Evolutionary conservation across 23 tunicate species (phyloP).

Genomic region (Trididemnum miniatum): DNA sequence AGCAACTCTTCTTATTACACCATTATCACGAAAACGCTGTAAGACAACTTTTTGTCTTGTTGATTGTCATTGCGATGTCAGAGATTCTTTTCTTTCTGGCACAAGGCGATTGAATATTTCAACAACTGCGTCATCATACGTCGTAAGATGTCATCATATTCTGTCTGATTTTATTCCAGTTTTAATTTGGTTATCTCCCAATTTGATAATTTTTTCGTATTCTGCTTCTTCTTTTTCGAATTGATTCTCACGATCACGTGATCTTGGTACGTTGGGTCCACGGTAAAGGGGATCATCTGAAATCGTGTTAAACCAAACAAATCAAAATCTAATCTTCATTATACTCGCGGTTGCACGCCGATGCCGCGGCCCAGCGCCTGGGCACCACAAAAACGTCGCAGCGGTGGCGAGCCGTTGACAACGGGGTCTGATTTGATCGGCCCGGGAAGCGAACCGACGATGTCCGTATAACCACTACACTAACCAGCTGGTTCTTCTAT

Average conservation of each 20-base stretch:
- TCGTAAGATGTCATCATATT: too few species aligned
- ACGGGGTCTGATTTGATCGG: neutral
- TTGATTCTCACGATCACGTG: constrained; percentile 6
- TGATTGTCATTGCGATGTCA: too few species aligned
- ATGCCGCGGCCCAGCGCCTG: neutral
- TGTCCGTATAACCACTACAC: too few species aligned
- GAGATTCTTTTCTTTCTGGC: too few species aligned
- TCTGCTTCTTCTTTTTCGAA: constrained; percentile 13
- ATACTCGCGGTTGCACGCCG: neutral
- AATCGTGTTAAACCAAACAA: neutral
- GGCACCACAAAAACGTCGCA: neutral
- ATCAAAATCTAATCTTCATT: neutral
- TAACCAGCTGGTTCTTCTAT: too few species aligned
- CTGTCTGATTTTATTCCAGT: too few species aligned
- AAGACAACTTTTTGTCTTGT: too few species aligned
- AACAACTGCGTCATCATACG: too few species aligned
- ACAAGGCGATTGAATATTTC: too few species aligned
- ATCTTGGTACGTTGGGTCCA: constrained; percentile 12
- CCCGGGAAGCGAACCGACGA: neutral
- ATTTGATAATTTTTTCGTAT: neutral
- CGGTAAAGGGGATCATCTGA: neutral
- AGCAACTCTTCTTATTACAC: too few species aligned
- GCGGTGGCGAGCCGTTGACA: neutral
- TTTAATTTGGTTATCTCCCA: too few species aligned
- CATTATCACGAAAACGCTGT: too few species aligned